A percentile compares a stretch with the other conserved stretches of the same genome.
Conservation (phyloP, 2,888 invertebrate species). For the Himalopsyche anomala region DNA sequence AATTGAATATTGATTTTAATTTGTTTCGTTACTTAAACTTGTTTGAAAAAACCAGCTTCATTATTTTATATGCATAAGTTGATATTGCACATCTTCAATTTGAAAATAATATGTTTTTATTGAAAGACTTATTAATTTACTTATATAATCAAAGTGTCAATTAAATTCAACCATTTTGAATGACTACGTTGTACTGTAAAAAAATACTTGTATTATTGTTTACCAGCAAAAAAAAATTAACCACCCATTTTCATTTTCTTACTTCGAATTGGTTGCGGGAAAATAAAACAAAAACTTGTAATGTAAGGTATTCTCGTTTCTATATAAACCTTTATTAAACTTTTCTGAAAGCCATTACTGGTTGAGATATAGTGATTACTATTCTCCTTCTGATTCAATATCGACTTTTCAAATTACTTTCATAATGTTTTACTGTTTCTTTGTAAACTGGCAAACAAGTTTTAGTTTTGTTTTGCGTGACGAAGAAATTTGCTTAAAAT, state of each 20-base stretch:
- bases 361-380: background rate
- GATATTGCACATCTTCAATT: too few relatives aligned
- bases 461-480: background rate
- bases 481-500: background rate
- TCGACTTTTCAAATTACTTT: slow-evolving; percentile 20
- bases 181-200: too few relatives aligned
- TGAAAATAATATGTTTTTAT: too few relatives aligned
- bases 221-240: too few relatives aligned
- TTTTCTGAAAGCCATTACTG: background rate
- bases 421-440: slow-evolving; percentile 13
- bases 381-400: background rate
- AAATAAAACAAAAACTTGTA: background rate
- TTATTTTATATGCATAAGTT: too few relatives aligned
- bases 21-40: too few relatives aligned
- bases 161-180: too few relatives aligned
- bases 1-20: too few relatives aligned
- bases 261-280: background rate
- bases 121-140: too few relatives aligned
- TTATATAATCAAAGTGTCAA: too few relatives aligned
- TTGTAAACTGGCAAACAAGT: background rate
- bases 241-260: background rate
- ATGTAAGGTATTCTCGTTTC: background rate
- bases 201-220: too few relatives aligned
- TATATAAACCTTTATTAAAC: background rate
- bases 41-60: too few relatives aligned